A percentile compares a stretch with the other conserved stretches of the same genome.
phyloP scores from a whole-genome alignment of 2,888 invertebrate genomes.

The Temnothorax unifasciatus region DNA sequence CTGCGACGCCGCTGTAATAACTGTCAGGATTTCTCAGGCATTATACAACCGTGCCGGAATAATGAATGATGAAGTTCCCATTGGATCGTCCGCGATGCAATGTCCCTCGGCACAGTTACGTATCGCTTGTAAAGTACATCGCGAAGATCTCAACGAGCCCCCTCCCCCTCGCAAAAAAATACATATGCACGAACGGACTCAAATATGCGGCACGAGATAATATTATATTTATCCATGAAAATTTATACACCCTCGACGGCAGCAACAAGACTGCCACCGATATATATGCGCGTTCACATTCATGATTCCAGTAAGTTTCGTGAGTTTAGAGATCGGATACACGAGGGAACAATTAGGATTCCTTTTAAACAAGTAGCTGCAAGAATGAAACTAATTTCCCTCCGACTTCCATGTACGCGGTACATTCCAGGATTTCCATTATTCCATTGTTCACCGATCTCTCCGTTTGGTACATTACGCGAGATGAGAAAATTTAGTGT shows the following conservation, averaged over 20 bases:
- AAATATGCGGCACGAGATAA: constrained; percentile 30
- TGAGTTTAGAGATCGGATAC: constrained; percentile 36
- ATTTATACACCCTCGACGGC: constrained; percentile 9
- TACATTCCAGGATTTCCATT: constrained; percentile 37
- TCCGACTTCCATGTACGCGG: constrained; percentile 37
- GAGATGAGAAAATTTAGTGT: constrained; percentile 11
- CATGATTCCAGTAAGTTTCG: constrained; percentile 56
- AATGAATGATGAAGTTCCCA: constrained; percentile 62
- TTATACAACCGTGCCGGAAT: constrained; percentile 61
- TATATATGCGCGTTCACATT: constrained; percentile 5
- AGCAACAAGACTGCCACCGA: neutral
- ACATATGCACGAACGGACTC: constrained; percentile 56
- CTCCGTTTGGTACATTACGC: constrained; percentile 27
- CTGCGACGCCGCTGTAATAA: constrained; percentile 57
- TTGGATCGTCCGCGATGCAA: constrained; percentile 42
- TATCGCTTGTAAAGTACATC: constrained; percentile 55
- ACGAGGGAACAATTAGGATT: constrained; percentile 49
- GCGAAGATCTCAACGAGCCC: neutral
- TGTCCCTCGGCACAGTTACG: constrained; percentile 47
- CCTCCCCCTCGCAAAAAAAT: neutral
- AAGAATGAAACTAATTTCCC: constrained; percentile 56
- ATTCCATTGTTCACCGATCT: constrained; percentile 47
- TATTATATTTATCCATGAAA: constrained; percentile 50
- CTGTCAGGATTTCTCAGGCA: constrained; percentile 60
- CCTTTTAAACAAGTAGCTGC: constrained; percentile 56